These are phyloP conservation scores for Ophioderma brevispina DNA, from an alignment of 35 echinoderm and acorn worm genomes.

Conservation along the genomic window DNA sequence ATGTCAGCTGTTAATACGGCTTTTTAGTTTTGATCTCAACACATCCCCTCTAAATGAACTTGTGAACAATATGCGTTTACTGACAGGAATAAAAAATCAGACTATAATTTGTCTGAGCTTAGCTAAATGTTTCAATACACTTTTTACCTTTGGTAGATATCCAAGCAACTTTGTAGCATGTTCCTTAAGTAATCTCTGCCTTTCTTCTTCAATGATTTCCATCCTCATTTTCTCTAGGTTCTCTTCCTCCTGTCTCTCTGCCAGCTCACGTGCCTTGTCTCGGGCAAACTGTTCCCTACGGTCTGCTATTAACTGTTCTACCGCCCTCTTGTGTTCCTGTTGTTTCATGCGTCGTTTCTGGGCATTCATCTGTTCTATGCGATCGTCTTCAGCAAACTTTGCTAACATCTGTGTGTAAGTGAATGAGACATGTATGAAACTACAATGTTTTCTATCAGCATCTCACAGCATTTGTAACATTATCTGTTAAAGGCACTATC, in stretches of 20 bases:
- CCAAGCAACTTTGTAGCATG: conserved; percentile 94
- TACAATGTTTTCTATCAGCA: too few relatives aligned
- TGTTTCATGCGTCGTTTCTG: conserved; percentile 98
- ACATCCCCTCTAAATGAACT: too few relatives aligned
- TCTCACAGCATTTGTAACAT: too few relatives aligned
- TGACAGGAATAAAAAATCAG: neutral
- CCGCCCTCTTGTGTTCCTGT: conserved; percentile 89
- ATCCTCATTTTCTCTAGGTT: conserved; percentile 76
- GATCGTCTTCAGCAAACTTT: conserved; percentile 97
- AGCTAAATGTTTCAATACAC: neutral
- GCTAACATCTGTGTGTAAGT: conserved; percentile 98
- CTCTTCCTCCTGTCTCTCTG: conserved; percentile 72
- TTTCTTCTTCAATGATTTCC: conserved; percentile 96
- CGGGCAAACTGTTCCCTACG: conserved; percentile 90
- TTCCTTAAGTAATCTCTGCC: conserved; percentile 85
- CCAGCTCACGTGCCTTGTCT: conserved; percentile 72
- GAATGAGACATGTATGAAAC: too few relatives aligned
- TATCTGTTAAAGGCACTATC: too few relatives aligned
- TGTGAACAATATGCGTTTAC: too few relatives aligned
- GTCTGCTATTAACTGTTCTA: conserved; percentile 75
- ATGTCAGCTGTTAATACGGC: too few relatives aligned
- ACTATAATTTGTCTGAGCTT: neutral
- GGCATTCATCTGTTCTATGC: conserved; percentile 99
- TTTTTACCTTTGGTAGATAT: conserved; percentile 89
- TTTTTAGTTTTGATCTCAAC: too few relatives aligned